Conservation (phyloP, 2,113 vertebrate species). For the Axis porcinus region DNA sequence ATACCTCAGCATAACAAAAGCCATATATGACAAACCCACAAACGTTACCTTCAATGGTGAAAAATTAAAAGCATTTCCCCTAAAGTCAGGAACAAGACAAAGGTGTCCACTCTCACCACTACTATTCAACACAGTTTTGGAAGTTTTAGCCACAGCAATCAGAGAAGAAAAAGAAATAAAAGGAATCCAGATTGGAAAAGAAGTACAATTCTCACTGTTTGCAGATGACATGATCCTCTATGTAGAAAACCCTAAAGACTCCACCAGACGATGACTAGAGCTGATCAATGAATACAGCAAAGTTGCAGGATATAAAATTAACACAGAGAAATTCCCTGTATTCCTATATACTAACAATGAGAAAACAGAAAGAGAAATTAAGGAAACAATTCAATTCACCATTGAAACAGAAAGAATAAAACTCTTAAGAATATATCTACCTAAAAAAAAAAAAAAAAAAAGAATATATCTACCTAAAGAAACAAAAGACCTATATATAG, state of each 20-base stretch:
- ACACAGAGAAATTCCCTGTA: background rate
- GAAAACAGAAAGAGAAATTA: background rate
- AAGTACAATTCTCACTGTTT: background rate
- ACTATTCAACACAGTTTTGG: background rate
- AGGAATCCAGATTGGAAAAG: background rate
- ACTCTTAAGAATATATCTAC: background rate
- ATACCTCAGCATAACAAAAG: background rate
- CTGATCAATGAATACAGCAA: background rate
- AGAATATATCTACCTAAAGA: background rate
- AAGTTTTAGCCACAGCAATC: background rate
- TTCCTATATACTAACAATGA: background rate
- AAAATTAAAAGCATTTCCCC: background rate
- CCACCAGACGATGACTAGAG: background rate
- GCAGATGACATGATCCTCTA: background rate
- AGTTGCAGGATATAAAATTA: background rate
- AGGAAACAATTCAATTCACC: background rate
- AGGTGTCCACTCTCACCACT: background rate
- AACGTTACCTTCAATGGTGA: background rate
- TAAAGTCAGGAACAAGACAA: background rate
- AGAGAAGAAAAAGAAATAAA: background rate
- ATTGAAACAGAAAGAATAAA: background rate
- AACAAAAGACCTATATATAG: background rate
- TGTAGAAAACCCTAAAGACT: background rate
- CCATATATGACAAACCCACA: background rate
- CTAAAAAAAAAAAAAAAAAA: background rate